These are phyloP conservation scores for Porphyrio hochstetteri DNA, from an alignment of 2,113 vertebrate species.

Conservation along the genomic window DNA sequence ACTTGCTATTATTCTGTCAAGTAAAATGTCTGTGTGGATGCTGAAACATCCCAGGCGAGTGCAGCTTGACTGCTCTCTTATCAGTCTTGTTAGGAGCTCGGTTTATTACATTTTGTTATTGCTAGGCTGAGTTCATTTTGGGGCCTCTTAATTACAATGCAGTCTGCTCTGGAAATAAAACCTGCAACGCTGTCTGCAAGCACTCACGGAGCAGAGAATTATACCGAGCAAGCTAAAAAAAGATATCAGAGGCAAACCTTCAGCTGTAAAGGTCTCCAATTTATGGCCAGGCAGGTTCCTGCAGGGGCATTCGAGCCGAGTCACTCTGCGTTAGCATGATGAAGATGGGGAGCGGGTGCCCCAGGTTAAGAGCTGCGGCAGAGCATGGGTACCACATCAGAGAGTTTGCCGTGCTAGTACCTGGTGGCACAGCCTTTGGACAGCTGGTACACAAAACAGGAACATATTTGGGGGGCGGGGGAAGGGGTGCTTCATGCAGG, in stretches of 20 bases:
- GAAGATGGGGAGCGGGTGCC: not conserved
- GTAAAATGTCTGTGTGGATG: not conserved
- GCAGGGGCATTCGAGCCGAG: not conserved
- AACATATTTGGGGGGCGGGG: fast-evolving
- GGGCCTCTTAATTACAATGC: constrained; percentile 21
- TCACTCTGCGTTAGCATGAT: not conserved
- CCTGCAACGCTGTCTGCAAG: not conserved
- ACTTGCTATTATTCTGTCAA: not conserved
- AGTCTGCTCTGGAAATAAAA: not conserved
- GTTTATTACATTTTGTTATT: constrained; percentile 31
- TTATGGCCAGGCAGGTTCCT: not conserved
- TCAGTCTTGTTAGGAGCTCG: not conserved
- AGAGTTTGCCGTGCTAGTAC: fast-evolving
- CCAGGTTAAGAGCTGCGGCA: not conserved
- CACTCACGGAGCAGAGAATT: not conserved
- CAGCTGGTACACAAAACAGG: not conserved
- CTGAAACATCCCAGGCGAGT: not conserved
- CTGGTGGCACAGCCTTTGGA: not conserved
- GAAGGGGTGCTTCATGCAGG: too few species aligned
- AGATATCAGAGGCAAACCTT: not conserved
- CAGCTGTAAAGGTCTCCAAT: constrained; percentile 19
- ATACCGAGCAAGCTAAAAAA: not conserved
- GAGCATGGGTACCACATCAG: not conserved
- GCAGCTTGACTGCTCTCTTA: not conserved
- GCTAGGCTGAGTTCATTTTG: not conserved